Percentiles rank a stretch among this genome's conserved stretches.
Evolutionary conservation across 2,797 vertebrate genomes (phyloP).

Genomic region (Micrastur ruficollis): DNA sequence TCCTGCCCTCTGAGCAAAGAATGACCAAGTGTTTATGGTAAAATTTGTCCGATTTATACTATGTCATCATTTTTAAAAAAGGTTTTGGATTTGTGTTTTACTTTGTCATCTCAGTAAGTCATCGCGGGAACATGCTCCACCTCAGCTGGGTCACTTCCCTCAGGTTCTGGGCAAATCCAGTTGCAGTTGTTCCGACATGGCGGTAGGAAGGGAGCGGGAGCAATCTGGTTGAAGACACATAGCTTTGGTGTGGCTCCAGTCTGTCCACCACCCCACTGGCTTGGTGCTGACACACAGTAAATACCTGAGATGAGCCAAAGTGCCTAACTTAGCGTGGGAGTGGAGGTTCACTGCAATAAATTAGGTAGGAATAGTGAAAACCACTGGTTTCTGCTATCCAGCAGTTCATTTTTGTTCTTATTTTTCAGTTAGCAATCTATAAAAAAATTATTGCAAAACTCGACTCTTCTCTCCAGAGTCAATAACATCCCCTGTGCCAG

Average conservation of each 20-base stretch:
- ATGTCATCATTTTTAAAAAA: fast-evolving
- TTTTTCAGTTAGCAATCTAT: conserved; percentile 66
- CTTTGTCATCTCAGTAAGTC: background rate
- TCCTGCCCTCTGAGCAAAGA: background rate
- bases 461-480: conserved; percentile 60
- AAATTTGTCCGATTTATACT: background rate
- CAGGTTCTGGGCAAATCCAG: background rate
- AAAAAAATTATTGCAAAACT: conserved; percentile 65
- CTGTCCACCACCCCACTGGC: conserved; percentile 24
- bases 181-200: background rate
- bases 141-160: background rate
- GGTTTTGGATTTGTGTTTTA: background rate
- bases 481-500: conserved; percentile 64
- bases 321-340: conserved; percentile 20
- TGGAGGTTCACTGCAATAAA: conserved; percentile 28
- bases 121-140: background rate
- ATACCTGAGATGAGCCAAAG: conserved; percentile 30
- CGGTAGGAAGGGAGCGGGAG: background rate
- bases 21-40: background rate
- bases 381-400: conserved; percentile 48
- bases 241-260: background rate
- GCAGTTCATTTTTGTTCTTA: conserved; percentile 68
- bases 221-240: conserved; percentile 21
- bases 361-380: conserved; percentile 55
- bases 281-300: background rate